Evolutionary conservation across 1,140 invertebrate genomes (phyloP), one percentile per base, ranked within the genome.

Genomic region (Drosophila oshimai): DNA sequence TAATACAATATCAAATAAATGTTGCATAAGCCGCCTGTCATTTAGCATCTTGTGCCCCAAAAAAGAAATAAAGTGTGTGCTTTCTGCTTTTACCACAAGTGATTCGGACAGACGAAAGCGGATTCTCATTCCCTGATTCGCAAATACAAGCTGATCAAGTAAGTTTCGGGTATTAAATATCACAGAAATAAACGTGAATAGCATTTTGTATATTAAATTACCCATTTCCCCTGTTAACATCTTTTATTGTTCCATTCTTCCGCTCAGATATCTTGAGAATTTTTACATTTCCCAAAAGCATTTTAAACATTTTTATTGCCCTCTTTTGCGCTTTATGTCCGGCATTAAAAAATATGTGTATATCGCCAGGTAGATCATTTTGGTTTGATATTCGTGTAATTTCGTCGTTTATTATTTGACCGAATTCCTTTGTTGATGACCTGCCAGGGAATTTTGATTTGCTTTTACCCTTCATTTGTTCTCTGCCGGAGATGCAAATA

Each of bases 1-100:
- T 86, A 80, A 87, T 79, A 86, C 75, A 80, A 80, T 83, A 78
- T 86, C 60, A 72, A 65, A 86, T 86, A 80, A 86, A 86, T 86
- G 72, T 86, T 86, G 75, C 80, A 86, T 86, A 86, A 86, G 80
- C 46, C 53, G 74, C 28, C 67, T 68, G 58, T 49, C 65, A 49
- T 51, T 71, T 42, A 70, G 72, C 77, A 80, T 80, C 46, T 72
- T 65, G 62, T 31, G 54, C 28, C 58, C 28, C 58, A 20, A 62
- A 51, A 12, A 44, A 34, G 6, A 13, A 55, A 15, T 12, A 4
- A 17, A 36, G 26, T 17, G 60, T 26, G 51, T 44, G 17, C 10
- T 18, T 51, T 51, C 47, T 28, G 58, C 28, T 24, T 34, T 58
- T 34, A 18, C 50, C 51, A 51, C 31, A 62, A 72, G 42, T 36